Conservation (phyloP, 2,113 vertebrate genomes). For the Monopterus albus region DNA sequence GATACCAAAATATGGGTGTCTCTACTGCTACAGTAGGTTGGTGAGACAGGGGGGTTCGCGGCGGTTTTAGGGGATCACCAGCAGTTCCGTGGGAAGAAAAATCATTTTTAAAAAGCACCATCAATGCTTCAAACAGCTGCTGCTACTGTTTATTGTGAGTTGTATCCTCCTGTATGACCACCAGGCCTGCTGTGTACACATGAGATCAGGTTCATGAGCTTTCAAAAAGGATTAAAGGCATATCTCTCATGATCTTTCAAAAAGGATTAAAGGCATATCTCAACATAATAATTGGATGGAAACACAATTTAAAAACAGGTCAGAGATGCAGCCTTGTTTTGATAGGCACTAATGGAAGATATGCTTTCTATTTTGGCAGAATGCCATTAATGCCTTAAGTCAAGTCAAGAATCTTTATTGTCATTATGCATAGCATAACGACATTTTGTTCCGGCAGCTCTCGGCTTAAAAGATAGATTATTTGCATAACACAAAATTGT, state of each 20-base stretch:
- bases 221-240: not conserved
- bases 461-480: no score
- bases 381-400: not conserved
- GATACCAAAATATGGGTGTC: conserved; percentile 45
- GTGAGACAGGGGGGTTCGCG: not conserved
- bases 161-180: not conserved
- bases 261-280: not conserved
- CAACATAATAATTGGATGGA: not conserved
- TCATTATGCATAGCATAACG: no score
- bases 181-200: not conserved
- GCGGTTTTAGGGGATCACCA: not conserved
- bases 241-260: no score
- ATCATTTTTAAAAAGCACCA: not conserved
- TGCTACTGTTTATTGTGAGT: not conserved
- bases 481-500: no score
- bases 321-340: not conserved
- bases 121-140: not conserved
- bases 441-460: no score
- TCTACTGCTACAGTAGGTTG: not conserved
- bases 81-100: not conserved
- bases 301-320: not conserved
- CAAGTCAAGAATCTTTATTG: no score
- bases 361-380: not conserved
- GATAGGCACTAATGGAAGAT: not conserved
- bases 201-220: conserved; percentile 16